phyloP scores from a whole-genome alignment of 2,797 vertebrate genomes.

The Cebuella pygmaea region DNA sequence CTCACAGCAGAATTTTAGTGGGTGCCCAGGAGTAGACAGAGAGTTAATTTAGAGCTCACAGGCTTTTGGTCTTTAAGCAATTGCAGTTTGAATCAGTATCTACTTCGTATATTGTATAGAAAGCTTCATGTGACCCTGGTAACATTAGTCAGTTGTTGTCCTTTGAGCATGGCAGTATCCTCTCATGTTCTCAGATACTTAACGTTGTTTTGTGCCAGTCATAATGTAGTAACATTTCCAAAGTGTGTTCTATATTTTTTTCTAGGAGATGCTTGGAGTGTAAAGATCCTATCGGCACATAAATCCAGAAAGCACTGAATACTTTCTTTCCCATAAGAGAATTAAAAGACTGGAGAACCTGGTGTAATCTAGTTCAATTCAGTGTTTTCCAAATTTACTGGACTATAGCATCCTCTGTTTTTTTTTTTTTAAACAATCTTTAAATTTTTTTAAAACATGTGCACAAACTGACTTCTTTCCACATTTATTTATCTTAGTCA shows the following conservation, averaged over 20 bases:
- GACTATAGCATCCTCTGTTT: neutral
- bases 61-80: neutral
- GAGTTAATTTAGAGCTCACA: neutral
- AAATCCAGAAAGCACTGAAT: neutral
- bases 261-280: neutral
- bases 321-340: neutral
- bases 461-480: slow-evolving; percentile 1
- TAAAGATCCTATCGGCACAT: neutral
- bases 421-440: neutral
- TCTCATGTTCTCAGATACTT: neutral
- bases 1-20: neutral
- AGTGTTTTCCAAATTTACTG: neutral
- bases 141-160: neutral
- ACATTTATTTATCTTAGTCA: slow-evolving; percentile 33
- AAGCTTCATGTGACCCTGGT: neutral
- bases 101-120: neutral
- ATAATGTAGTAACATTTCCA: neutral
- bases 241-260: neutral
- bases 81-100: neutral
- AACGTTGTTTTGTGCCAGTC: neutral
- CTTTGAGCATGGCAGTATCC: neutral
- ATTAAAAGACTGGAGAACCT: neutral
- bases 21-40: neutral
- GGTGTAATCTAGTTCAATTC: neutral
- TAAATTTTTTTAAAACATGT: neutral